Evolutionary conservation across 2,888 invertebrate species (phyloP).

Genomic region (Cerastoderma edule): DNA sequence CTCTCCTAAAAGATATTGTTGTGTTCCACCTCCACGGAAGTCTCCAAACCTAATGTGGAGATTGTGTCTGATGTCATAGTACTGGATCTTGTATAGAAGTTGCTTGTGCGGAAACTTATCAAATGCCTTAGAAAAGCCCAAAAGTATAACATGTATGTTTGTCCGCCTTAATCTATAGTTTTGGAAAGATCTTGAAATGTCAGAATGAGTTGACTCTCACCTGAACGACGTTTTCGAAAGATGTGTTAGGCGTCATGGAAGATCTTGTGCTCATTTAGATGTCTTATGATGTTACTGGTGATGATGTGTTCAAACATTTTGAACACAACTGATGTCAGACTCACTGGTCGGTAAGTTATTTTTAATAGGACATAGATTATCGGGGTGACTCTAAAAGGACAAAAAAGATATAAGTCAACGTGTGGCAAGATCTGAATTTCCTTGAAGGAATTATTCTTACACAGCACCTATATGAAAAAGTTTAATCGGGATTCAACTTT

Average conservation of each 20-base stretch:
- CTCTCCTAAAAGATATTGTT: constrained; percentile 36
- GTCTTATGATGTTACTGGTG: constrained; percentile 56
- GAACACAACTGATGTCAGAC: neutral
- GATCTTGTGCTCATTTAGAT: constrained; percentile 42
- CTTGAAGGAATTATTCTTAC: too few relatives aligned
- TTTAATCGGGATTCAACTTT: too few relatives aligned
- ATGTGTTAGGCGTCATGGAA: constrained; percentile 52
- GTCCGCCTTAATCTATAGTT: constrained; percentile 36
- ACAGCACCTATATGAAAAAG: too few relatives aligned
- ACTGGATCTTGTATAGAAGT: constrained; percentile 37
- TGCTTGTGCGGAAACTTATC: constrained; percentile 10
- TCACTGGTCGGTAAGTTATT: constrained; percentile 13
- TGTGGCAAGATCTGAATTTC: too few relatives aligned
- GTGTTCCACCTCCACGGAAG: constrained; percentile 39
- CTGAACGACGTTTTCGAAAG: constrained; percentile 47
- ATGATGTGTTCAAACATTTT: constrained; percentile 23
- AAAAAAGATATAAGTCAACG: too few relatives aligned
- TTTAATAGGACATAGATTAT: too few relatives aligned
- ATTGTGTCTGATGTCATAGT: constrained; percentile 36
- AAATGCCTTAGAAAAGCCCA: constrained; percentile 57
- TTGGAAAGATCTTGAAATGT: constrained; percentile 38
- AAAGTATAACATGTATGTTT: constrained; percentile 45
- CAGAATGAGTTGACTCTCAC: constrained; percentile 55
- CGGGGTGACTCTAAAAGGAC: too few relatives aligned
- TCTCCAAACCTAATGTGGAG: constrained; percentile 35